These are phyloP conservation scores for Columbina picui DNA, from an alignment of 2,113 vertebrate genomes.

Conservation along the genomic window DNA sequence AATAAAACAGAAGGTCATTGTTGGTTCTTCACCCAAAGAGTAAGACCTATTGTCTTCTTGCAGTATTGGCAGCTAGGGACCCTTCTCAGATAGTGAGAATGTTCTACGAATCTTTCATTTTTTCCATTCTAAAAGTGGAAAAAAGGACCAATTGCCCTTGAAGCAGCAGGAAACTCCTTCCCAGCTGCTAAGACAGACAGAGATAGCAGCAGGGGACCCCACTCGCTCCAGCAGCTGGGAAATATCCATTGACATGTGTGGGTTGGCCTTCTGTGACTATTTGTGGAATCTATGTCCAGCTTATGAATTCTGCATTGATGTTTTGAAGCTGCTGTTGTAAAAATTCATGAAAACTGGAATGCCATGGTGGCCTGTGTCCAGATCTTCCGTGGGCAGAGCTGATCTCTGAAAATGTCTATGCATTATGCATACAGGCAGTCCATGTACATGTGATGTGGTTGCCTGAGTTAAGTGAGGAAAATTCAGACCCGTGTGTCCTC, in stretches of 20 bases:
- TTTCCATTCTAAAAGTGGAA: background rate
- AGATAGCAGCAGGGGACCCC: background rate
- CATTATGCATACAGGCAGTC: background rate
- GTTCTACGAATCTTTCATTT: background rate
- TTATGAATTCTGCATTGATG: background rate
- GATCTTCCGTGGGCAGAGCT: background rate
- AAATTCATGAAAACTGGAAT: background rate
- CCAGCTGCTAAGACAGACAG: constrained; percentile 30
- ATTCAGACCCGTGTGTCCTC: background rate
- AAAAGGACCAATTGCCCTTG: background rate
- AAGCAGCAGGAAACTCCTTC: constrained; percentile 11
- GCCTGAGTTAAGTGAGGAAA: background rate
- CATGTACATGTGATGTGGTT: rapidly evolving
- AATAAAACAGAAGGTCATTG: background rate
- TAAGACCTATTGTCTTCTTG: background rate
- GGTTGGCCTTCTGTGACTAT: constrained; percentile 51
- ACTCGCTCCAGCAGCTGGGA: constrained; percentile 51
- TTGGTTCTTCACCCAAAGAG: background rate
- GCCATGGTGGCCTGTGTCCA: background rate
- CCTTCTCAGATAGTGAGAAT: background rate
- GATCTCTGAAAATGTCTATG: background rate
- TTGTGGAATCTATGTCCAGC: constrained; percentile 45
- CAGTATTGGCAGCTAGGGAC: rapidly evolving
- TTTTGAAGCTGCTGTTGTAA: constrained; percentile 52
- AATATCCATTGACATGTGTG: constrained; percentile 51